Evolutionary conservation across 2,113 vertebrate species (phyloP), one percentile per base, ranked within the genome.

Genomic region (Pedetes capensis): DNA sequence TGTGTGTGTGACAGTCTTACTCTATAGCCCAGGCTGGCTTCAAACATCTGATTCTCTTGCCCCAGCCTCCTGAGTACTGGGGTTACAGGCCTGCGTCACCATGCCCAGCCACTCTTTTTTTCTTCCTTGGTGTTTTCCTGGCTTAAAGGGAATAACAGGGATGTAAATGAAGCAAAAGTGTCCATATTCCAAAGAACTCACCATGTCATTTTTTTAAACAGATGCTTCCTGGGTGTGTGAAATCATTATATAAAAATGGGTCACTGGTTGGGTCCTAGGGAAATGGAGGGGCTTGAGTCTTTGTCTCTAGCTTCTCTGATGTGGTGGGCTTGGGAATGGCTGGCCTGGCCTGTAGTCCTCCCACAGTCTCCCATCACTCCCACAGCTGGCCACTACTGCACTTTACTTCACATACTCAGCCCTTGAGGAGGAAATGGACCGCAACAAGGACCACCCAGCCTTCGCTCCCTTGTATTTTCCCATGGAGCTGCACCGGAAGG

Each of bases 381-480:
- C 64, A 79, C 83, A 99, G 99, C 98, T 99, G 84, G 99, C 99
- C 55, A 99, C 99, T 0, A 98, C 98, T 39, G 99, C 99, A 0
- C 99, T 99, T 75, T 99, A 99, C 98, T 99, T 98, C 98, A 99
- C 99, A 0, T 99, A 99, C 93, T 98, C 98, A 0, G 99, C 99
- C 81, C 98, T 99, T 92, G 99, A 99, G 96, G 99, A 99, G 96
- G 99, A 99, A 97, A 99, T 99, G 59, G 99, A 99, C 92, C 98
- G 96, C 66, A 99, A 99, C 97, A 99, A 99, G 97, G 99, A 99
- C 55, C 99, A 99, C 92, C 98, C 99, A 0, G 98, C 98, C 59
- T 99, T 99, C 25, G 98, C 99, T n/a, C 98, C 99, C 4, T 98
- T 99, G 6, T 99, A 99, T 95, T 99, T 99, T 83, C 99, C 99